Evolutionary conservation across 1,140 invertebrate genomes (phyloP), one percentile per base, ranked within the genome.

Genomic region (Bombus vancouverensis): DNA sequence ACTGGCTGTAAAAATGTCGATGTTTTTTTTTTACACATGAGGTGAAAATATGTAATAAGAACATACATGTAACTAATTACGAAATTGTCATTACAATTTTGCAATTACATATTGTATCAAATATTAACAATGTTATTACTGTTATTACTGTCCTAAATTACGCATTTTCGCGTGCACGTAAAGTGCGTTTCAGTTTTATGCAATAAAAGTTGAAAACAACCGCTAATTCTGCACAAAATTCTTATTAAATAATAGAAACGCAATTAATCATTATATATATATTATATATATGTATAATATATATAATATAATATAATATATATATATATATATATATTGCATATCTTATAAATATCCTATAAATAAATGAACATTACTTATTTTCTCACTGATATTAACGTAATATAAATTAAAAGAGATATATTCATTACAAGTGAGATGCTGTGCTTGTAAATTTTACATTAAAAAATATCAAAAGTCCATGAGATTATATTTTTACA

Each of bases 1-100:
- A 85, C 77, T 80, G 83, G 68, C 68, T 80, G 77, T 80, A 72
- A 80, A 85, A 85, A 85, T 72, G 77, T 72, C 77, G 83, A 72
- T 85, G 68, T 62, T 62, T 70, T 68, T 80, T 80, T 80, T 73
- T 65, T 70, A 72, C 76, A 71, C 53, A 59, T 71, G 66, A 71
- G n/a, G 10, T 57, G n/a, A 22, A 59, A 37, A 80, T 70, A 62
- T 37, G 57, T 70, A 42, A 71, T 37, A n/a, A 85, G 83, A 85
- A 85, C 68, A 47, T 47, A 47, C 0, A n/a, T 71, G 39, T 62
- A 79, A 72, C 34, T 80, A 57, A 80, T 79, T 72, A 80, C 25
- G 39, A 62, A 71, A 70, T 57, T 72, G 25, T 42, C 12, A 47
- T 62, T 18, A 12, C 22, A 82, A 65, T 66, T 75, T 37, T 42